phyloP scores from a whole-genome alignment of 2,113 vertebrate species.

The Nesogale talazaci region DNA sequence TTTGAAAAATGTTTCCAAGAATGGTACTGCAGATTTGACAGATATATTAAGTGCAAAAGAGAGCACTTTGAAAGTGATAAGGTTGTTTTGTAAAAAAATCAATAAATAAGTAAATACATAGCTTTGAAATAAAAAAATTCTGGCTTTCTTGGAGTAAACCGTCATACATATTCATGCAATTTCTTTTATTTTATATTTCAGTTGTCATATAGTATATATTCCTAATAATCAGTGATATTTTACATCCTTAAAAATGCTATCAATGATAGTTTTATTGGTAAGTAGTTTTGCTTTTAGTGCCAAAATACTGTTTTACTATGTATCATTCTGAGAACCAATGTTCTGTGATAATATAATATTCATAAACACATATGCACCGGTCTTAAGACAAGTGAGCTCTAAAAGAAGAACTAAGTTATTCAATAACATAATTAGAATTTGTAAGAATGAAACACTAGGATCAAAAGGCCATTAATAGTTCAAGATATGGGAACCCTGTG shows the following conservation, averaged over 20 bases:
- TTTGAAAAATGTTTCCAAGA: too few relatives aligned
- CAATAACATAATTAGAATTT: conserved; percentile 7
- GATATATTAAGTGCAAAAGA: too few relatives aligned
- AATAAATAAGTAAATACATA: too few relatives aligned
- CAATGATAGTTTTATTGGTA: not conserved
- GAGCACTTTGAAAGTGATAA: too few relatives aligned
- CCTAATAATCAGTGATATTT: not conserved
- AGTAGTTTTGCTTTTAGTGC: too few relatives aligned
- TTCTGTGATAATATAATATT: not conserved
- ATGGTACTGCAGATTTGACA: too few relatives aligned
- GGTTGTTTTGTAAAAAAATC: too few relatives aligned
- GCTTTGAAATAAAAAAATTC: too few relatives aligned
- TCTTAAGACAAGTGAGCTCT: not conserved
- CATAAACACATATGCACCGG: not conserved
- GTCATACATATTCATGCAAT: conserved; percentile 27
- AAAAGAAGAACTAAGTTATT: not conserved
- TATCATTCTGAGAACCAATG: too few relatives aligned
- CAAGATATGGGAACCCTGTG: not conserved
- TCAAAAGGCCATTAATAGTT: not conserved
- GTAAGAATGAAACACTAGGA: not conserved
- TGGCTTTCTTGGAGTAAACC: too few relatives aligned
- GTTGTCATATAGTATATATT: not conserved
- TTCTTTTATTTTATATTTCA: conserved; percentile 34
- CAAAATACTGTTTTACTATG: too few relatives aligned
- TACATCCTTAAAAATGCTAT: not conserved